These are phyloP conservation scores for Pseudorhiza aurosa DNA, from an alignment of 30 jellyfish, hydroid and myxozoan genomes.

Conservation along the genomic window DNA sequence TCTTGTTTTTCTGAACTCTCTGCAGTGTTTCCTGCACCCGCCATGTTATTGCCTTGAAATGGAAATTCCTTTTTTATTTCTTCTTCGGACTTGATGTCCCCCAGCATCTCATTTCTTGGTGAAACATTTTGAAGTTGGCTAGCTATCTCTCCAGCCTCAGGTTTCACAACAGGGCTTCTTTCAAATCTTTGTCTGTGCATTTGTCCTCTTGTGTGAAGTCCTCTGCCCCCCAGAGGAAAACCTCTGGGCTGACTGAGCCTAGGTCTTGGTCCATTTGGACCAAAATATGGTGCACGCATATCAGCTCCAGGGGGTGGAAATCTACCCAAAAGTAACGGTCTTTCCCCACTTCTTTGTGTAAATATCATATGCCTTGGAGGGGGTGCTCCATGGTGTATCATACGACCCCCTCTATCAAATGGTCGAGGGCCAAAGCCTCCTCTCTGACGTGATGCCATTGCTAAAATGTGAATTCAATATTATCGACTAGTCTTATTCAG, in stretches of 20 bases:
- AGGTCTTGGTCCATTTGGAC: constrained; percentile 17
- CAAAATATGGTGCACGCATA: not conserved
- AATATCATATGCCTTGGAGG: not conserved
- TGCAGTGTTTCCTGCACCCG: no score
- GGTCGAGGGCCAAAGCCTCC: constrained; percentile 9
- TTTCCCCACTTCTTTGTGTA: not conserved
- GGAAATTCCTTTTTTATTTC: not conserved
- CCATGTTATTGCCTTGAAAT: no score
- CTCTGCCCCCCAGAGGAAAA: not conserved
- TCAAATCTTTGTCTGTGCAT: not conserved
- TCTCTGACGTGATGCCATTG: constrained; percentile 5
- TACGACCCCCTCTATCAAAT: not conserved
- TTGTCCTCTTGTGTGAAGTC: not conserved
- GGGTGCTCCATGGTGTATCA: not conserved
- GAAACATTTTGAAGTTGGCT: no score
- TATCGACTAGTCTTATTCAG: no score
- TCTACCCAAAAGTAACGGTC: not conserved
- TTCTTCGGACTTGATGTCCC: not conserved
- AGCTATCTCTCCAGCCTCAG: not conserved
- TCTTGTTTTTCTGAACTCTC: no score
- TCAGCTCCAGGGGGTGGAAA: not conserved
- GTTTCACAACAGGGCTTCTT: not conserved
- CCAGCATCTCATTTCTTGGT: not conserved
- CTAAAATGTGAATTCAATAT: no score
- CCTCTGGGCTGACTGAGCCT: not conserved